Conservation (phyloP, 1,140 invertebrate species). For the Hetaerina americana region DNA sequence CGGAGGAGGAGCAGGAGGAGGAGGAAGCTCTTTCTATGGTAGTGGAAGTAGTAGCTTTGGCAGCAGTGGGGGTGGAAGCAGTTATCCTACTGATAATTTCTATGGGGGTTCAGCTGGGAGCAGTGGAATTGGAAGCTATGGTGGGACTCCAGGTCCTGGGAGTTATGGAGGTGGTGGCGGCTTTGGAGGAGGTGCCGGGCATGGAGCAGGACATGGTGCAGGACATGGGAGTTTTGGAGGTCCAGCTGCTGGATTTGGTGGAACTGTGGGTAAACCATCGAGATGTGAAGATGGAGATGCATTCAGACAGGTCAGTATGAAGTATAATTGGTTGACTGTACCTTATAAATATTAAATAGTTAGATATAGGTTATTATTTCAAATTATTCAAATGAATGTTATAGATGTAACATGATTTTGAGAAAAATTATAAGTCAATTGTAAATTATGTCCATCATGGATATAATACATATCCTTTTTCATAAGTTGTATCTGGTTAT, state of each 20-base stretch:
- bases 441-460: too few species aligned
- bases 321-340: background rate
- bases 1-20: constrained; percentile 14
- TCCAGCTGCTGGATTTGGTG: constrained; percentile 16
- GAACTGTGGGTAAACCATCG: constrained; percentile 21
- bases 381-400: too few species aligned
- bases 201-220: background rate
- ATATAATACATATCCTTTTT: too few species aligned
- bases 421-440: too few species aligned
- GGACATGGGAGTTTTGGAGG: constrained; percentile 11
- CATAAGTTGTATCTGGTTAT: too few species aligned
- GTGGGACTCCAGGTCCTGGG: background rate
- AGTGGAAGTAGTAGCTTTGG: constrained; percentile 21
- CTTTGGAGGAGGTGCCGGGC: background rate
- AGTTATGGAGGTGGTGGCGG: constrained; percentile 7
- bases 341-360: constrained; percentile 2
- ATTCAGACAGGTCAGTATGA: constrained; percentile 46
- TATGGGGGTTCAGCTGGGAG: constrained; percentile 3
- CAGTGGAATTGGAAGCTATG: background rate
- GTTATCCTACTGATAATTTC: constrained; percentile 7
- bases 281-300: constrained; percentile 64
- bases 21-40: constrained; percentile 22
- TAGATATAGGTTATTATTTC: too few species aligned
- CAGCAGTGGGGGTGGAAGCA: constrained; percentile 18
- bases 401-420: too few species aligned